Percentiles rank a stretch among this genome's conserved stretches.
These are phyloP conservation scores for Leucopsar rothschildi DNA, from an alignment of 2,113 vertebrate species.

Conservation along the genomic window DNA sequence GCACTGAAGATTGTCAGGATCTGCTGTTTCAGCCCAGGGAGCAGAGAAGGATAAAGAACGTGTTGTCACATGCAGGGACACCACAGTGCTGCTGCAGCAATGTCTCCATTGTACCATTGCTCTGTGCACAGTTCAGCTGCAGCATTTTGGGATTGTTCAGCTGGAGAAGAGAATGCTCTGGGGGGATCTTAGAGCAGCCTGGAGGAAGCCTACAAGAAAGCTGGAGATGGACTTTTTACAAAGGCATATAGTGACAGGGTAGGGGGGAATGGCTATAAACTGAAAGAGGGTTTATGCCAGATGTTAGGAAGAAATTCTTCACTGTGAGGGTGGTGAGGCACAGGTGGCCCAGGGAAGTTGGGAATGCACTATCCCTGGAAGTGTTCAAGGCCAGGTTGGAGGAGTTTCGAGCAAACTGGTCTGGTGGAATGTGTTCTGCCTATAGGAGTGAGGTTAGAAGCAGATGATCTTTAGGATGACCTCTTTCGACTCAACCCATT, in stretches of 20 bases:
- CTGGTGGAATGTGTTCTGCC: background rate
- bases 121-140: rapidly evolving
- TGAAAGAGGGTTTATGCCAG: background rate
- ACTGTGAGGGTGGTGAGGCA: background rate
- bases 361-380: background rate
- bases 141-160: background rate
- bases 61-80: rapidly evolving
- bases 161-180: rapidly evolving
- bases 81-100: rapidly evolving
- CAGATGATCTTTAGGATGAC: too few relatives aligned
- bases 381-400: background rate
- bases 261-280: background rate
- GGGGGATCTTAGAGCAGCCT: background rate
- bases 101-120: rapidly evolving
- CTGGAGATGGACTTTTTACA: background rate
- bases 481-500: background rate
- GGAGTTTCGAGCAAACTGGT: background rate
- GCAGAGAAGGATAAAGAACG: background rate
- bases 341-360: background rate
- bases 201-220: background rate
- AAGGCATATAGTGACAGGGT: too few relatives aligned
- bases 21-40: background rate
- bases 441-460: rapidly evolving
- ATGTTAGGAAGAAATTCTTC: background rate
- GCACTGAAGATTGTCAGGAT: rapidly evolving